Conservation (phyloP, 1,140 invertebrate genomes). For the Papilio xuthus region DNA sequence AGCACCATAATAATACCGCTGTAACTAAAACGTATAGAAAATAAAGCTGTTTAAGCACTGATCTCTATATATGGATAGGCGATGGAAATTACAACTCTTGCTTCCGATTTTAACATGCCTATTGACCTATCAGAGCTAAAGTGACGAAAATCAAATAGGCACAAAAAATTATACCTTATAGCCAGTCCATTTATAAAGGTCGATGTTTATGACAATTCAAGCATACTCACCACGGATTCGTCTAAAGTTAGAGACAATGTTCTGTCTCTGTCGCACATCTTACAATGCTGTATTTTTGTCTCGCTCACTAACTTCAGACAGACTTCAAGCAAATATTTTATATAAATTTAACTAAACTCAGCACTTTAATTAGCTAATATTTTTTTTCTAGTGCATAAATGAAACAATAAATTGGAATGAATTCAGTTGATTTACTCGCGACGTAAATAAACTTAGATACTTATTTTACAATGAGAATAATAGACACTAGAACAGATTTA, state of each 20-base stretch:
- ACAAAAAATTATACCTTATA: too few species aligned
- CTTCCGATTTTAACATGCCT: too few species aligned
- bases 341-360: neutral
- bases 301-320: neutral
- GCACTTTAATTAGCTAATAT: neutral
- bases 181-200: too few species aligned
- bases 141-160: too few species aligned
- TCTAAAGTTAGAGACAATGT: neutral
- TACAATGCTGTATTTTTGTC: neutral
- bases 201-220: too few species aligned
- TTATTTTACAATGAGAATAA: neutral
- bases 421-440: constrained; percentile 4
- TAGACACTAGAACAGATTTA: neutral
- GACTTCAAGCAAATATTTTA: too few species aligned
- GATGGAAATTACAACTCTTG: too few species aligned
- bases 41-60: neutral
- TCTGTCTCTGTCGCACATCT: neutral
- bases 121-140: too few species aligned
- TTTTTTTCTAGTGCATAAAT: neutral
- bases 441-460: constrained; percentile 14
- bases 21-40: constrained; percentile 1
- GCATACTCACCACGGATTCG: neutral
- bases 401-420: neutral
- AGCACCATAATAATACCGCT: constrained; percentile 29
- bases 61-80: too few species aligned